These are phyloP conservation scores for Petrocephalus schoutedeni DNA, from an alignment of 2,797 vertebrate genomes.

Conservation along the genomic window DNA sequence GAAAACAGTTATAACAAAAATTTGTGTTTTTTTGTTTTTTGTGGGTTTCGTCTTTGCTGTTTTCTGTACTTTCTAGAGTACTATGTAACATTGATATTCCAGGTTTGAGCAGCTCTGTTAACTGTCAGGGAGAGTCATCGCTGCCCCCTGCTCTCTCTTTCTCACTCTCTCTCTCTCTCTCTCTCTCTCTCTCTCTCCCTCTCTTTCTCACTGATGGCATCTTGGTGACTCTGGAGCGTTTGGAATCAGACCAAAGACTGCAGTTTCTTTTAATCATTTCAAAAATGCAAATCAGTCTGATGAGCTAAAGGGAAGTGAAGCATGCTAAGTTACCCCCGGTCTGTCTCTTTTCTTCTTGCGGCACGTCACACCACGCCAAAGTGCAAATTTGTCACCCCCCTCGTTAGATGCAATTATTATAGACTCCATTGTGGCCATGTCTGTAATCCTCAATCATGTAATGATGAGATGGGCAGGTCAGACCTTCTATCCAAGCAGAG, in stretches of 20 bases:
- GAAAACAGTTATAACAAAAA: neutral
- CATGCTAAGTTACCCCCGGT: slow-evolving; percentile 40
- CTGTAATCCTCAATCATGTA: slow-evolving; percentile 17
- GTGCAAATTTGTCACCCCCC: slow-evolving; percentile 40
- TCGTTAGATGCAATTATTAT: slow-evolving; percentile 46
- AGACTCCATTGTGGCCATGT: slow-evolving; percentile 45
- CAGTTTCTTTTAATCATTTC: slow-evolving; percentile 35
- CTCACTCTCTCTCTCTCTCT: neutral
- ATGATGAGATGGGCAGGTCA: neutral
- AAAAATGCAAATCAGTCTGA: slow-evolving; percentile 39
- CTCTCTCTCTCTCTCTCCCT: neutral
- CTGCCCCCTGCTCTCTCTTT: neutral
- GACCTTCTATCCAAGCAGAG: slow-evolving; percentile 32
- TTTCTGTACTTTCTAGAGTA: neutral
- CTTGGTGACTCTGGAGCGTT: slow-evolving; percentile 27
- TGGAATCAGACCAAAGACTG: slow-evolving; percentile 27
- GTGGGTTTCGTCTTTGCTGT: neutral
- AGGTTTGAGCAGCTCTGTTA: neutral
- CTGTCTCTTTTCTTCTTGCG: neutral
- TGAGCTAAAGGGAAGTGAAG: slow-evolving; percentile 36
- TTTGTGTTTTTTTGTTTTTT: neutral
- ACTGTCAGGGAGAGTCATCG: neutral
- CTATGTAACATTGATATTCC: neutral
- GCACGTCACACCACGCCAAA: slow-evolving; percentile 11
- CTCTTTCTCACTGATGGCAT: slow-evolving; percentile 3